These are phyloP conservation scores for Ormyrus pomaceus DNA, from an alignment of 2,888 invertebrate genomes.

Conservation along the genomic window DNA sequence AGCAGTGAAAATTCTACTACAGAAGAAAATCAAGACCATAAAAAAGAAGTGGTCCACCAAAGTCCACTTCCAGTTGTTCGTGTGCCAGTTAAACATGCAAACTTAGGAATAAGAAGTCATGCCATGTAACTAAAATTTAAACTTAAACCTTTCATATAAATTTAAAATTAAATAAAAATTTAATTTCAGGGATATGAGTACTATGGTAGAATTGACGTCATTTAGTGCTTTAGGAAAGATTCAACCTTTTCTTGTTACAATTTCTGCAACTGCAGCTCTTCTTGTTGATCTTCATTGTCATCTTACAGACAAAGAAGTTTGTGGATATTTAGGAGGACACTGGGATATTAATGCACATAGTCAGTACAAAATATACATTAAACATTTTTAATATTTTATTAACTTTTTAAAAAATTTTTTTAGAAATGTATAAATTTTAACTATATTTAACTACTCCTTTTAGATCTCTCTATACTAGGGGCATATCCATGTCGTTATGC, in stretches of 20 bases:
- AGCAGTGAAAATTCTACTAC: conserved; percentile 24
- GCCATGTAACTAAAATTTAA: conserved; percentile 65
- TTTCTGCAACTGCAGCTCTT: conserved; percentile 90
- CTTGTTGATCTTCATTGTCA: conserved; percentile 96
- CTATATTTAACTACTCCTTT: conserved; percentile 62
- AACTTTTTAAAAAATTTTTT: conserved; percentile 16
- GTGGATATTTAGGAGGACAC: conserved; percentile 95
- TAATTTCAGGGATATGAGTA: conserved; percentile 88
- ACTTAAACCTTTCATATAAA: neutral
- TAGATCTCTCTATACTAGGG: conserved; percentile 90
- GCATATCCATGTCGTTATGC: conserved; percentile 92
- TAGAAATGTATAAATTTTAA: neutral
- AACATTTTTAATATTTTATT: conserved; percentile 4
- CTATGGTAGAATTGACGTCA: conserved; percentile 91
- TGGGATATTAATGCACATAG: conserved; percentile 97
- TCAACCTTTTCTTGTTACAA: conserved; percentile 93
- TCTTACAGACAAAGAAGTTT: conserved; percentile 94
- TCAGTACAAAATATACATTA: conserved; percentile 77
- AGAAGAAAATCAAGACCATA: conserved; percentile 49
- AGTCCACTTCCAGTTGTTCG: conserved; percentile 64
- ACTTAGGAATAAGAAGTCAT: conserved; percentile 73
- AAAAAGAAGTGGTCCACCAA: conserved; percentile 42
- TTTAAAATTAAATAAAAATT: conserved; percentile 4
- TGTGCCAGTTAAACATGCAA: conserved; percentile 74
- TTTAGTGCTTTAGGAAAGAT: conserved; percentile 92